A percentile compares a stretch with the other conserved stretches of the same genome.
phyloP scores from a whole-genome alignment of 2,888 invertebrate genomes.

The Leucoma salicis region DNA sequence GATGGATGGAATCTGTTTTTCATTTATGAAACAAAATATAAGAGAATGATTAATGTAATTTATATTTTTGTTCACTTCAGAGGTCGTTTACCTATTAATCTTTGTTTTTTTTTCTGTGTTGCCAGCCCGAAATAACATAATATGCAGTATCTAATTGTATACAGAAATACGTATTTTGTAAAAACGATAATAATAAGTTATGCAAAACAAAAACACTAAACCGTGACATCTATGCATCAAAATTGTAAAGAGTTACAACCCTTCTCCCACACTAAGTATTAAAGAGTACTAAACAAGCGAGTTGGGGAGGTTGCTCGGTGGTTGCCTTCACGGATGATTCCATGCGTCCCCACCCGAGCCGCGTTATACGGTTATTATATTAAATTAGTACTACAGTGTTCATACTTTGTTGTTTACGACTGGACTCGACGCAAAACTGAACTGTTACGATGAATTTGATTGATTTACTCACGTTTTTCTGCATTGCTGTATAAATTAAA shows the following conservation, averaged over 20 bases:
- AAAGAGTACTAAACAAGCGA: conserved; percentile 35
- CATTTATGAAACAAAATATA: no score
- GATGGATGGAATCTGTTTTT: no score
- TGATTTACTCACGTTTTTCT: conserved; percentile 32
- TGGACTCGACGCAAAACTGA: conserved; percentile 38
- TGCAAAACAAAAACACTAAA: neutral
- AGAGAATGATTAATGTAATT: no score
- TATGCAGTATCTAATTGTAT: no score
- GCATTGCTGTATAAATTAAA: conserved; percentile 23
- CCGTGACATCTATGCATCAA: conserved; percentile 23
- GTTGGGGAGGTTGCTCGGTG: conserved; percentile 23
- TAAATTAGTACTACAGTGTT: conserved; percentile 48
- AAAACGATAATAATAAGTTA: no score
- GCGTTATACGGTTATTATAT: conserved; percentile 50
- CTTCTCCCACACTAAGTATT: conserved; percentile 38
- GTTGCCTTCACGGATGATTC: conserved; percentile 18
- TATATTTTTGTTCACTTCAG: no score
- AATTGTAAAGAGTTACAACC: conserved; percentile 32
- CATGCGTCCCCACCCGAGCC: conserved; percentile 17
- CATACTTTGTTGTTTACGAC: conserved; percentile 61
- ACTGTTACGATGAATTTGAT: conserved; percentile 41
- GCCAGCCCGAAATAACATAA: no score
- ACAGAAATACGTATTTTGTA: no score
- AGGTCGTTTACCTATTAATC: no score
- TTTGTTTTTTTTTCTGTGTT: no score